These are phyloP conservation scores for Sinonovacula constricta DNA, from an alignment of 1,140 invertebrate species.

Conservation along the genomic window DNA sequence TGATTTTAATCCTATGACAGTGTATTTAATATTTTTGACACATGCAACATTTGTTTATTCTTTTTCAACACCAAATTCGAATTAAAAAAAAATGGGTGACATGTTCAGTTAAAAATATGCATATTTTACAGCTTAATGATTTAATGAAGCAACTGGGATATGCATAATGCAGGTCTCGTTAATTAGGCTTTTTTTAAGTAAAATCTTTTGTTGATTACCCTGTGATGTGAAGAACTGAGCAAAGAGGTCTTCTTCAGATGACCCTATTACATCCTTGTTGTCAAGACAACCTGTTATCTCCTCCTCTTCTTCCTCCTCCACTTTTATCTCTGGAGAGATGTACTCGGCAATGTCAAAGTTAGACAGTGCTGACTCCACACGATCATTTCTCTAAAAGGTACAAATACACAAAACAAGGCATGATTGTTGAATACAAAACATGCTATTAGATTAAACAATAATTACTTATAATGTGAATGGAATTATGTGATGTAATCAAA, in stretches of 20 bases:
- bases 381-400: conserved; percentile 68
- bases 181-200: too few relatives aligned
- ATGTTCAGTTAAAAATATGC: too few relatives aligned
- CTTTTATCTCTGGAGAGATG: conserved; percentile 49
- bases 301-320: conserved; percentile 30
- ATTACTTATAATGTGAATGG: not conserved
- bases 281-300: conserved; percentile 16
- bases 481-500: not conserved
- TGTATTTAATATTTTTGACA: too few relatives aligned
- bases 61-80: too few relatives aligned
- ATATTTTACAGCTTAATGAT: too few relatives aligned
- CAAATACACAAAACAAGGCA: not conserved
- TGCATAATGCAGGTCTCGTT: too few relatives aligned
- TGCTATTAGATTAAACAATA: not conserved
- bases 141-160: too few relatives aligned
- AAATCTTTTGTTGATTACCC: conserved; percentile 6
- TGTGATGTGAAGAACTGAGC: conserved; percentile 27
- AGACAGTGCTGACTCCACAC: conserved; percentile 62
- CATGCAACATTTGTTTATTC: too few relatives aligned
- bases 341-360: conserved; percentile 68
- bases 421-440: not conserved
- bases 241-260: conserved; percentile 17
- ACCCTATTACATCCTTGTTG: conserved; percentile 6
- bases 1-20: too few relatives aligned
- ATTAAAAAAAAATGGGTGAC: too few relatives aligned